Conservation (phyloP, 2,797 vertebrate genomes). For the Epinephelus malabaricus region DNA sequence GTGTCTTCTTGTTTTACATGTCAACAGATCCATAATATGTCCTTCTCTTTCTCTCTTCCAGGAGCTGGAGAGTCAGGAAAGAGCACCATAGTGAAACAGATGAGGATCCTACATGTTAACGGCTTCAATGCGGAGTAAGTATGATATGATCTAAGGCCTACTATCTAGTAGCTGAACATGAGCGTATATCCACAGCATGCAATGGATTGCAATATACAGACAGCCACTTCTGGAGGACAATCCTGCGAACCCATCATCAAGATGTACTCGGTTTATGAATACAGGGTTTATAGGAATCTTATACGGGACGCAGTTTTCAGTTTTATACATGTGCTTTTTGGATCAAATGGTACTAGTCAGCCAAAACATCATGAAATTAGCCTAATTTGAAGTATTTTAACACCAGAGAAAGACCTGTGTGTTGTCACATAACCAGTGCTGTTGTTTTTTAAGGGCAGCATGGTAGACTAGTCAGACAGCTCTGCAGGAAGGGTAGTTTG, state of each 20-base stretch:
- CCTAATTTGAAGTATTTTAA: neutral
- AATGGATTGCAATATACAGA: neutral
- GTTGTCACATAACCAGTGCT: no score
- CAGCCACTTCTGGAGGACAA: neutral
- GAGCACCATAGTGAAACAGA: constrained; percentile 99
- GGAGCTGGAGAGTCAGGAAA: constrained; percentile 99
- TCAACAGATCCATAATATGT: constrained; percentile 23
- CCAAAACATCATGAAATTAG: neutral
- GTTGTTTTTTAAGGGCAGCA: neutral
- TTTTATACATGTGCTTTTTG: neutral
- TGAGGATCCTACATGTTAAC: constrained; percentile 98
- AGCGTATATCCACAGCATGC: neutral
- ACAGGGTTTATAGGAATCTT: neutral
- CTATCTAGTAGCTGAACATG: neutral
- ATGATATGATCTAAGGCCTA: constrained; percentile 17
- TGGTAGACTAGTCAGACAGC: neutral
- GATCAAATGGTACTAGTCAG: neutral
- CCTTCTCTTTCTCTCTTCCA: constrained; percentile 67
- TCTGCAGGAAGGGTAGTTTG: neutral
- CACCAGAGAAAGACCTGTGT: neutral
- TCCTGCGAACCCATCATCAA: no score
- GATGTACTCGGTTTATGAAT: neutral
- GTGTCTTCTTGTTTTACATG: constrained; percentile 13
- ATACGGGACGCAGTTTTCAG: neutral
- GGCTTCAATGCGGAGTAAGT: constrained; percentile 99